Percentiles rank a stretch among this genome's conserved stretches.
These are phyloP conservation scores for Sinocyclocheilus anophthalmus DNA, from an alignment of 2,113 vertebrate genomes.

Conservation along the genomic window DNA sequence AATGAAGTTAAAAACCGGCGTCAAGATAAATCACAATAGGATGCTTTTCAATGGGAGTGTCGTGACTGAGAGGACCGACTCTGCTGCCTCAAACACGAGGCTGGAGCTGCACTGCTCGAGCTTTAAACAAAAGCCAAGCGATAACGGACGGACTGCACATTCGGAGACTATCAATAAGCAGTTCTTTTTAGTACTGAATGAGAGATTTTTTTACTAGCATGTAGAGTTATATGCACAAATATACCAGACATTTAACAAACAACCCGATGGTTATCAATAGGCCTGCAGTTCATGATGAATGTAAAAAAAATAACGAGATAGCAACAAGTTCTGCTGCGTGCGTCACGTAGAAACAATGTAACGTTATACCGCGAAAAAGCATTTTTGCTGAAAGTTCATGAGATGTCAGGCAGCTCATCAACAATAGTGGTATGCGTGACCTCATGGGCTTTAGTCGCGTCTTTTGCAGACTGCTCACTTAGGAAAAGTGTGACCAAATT, in stretches of 20 bases:
- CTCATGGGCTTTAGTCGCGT: slow-evolving; percentile 48
- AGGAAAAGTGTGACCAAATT: background rate
- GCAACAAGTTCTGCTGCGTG: background rate
- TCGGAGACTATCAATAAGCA: background rate
- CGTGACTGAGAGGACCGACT: slow-evolving; percentile 1
- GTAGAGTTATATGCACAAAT: background rate
- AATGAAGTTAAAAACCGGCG: background rate
- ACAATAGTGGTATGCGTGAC: slow-evolving; percentile 43
- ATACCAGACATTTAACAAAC: background rate
- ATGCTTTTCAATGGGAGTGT: slow-evolving; percentile 11
- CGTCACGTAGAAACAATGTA: background rate
- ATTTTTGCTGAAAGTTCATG: background rate
- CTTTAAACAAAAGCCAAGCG: background rate
- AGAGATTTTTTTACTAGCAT: background rate
- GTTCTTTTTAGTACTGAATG: background rate
- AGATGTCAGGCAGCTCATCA: background rate
- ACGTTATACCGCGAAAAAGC: background rate
- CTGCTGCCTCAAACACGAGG: slow-evolving; percentile 69
- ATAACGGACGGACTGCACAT: background rate
- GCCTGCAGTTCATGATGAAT: background rate
- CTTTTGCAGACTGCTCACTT: slow-evolving; percentile 8
- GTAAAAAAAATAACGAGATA: background rate
- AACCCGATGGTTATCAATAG: background rate
- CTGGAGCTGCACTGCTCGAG: slow-evolving; percentile 39
- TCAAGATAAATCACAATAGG: background rate